Evolutionary conservation across 2,888 invertebrate genomes (phyloP).

Genomic region (Thymelicus lineola): DNA sequence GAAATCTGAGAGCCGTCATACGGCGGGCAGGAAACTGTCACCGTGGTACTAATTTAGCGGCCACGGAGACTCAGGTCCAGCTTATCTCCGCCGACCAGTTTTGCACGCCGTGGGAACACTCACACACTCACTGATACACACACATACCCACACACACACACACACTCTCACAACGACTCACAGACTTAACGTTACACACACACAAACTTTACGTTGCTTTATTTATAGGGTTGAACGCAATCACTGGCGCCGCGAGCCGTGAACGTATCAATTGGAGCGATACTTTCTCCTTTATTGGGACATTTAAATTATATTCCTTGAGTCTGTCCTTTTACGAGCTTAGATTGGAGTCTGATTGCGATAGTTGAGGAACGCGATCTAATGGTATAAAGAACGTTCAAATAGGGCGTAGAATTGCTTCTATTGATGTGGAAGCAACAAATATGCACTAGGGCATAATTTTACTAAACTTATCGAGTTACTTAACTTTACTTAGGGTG

Average conservation of each 20-base stretch:
- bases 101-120: slow-evolving; percentile 81
- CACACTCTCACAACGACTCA: slow-evolving; percentile 69
- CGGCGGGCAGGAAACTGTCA: slow-evolving; percentile 79
- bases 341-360: no score
- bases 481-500: no score
- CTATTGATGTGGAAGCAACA: no score
- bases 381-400: no score
- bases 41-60: slow-evolving; percentile 76
- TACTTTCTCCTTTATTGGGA: slow-evolving; percentile 49
- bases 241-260: slow-evolving; percentile 43
- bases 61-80: slow-evolving; percentile 71
- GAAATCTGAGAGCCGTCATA: slow-evolving; percentile 52
- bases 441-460: no score
- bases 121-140: slow-evolving; percentile 72
- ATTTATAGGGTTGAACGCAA: slow-evolving; percentile 69
- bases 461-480: no score
- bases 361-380: no score
- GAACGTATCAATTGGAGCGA: slow-evolving; percentile 42
- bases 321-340: slow-evolving; percentile 12
- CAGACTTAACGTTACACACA: slow-evolving; percentile 62
- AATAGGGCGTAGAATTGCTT: no score
- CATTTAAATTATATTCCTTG: slow-evolving; percentile 15
- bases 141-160: slow-evolving; percentile 59
- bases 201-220: slow-evolving; percentile 74
- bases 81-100: slow-evolving; percentile 79